phyloP scores from a whole-genome alignment of 2,888 invertebrate genomes.

The Clitarchus hookeri region DNA sequence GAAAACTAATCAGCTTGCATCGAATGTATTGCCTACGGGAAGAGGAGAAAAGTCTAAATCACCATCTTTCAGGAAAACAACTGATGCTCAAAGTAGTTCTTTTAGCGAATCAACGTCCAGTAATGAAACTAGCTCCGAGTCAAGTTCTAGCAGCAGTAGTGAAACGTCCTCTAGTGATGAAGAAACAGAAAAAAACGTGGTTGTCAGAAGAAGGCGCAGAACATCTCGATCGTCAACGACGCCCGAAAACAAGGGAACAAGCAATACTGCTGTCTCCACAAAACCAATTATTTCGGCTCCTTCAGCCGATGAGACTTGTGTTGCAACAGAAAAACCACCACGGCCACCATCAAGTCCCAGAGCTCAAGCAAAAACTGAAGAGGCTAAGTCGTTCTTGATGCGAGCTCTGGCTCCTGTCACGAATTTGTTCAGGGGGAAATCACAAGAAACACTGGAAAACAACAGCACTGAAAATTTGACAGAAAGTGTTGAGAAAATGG shows the following conservation, averaged over 20 bases:
- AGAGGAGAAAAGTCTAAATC: neutral
- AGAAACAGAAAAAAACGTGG: conserved; percentile 26
- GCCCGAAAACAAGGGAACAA: neutral
- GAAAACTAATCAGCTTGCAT: neutral
- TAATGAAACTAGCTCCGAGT: conserved; percentile 30
- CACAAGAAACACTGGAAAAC: conserved; percentile 61
- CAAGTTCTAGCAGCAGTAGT: conserved; percentile 49
- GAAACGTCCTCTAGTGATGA: conserved; percentile 35
- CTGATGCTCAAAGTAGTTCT: neutral
- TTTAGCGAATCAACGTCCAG: conserved; percentile 46
- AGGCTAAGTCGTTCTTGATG: conserved; percentile 73
- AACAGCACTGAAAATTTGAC: conserved; percentile 36
- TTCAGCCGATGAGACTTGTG: conserved; percentile 55
- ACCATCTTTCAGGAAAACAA: neutral
- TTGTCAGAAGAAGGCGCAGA: conserved; percentile 20
- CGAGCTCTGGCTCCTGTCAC: conserved; percentile 76
- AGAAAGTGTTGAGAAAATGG: conserved; percentile 38
- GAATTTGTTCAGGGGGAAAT: conserved; percentile 69
- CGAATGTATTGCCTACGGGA: neutral
- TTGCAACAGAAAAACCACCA: conserved; percentile 54
- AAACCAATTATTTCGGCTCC: conserved; percentile 47
- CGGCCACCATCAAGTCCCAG: conserved; percentile 60
- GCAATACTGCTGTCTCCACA: neutral
- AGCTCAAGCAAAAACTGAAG: conserved; percentile 60
- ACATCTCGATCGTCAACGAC: neutral